Conservation (phyloP, 1,140 invertebrate species). For the Ectropis grisescens region DNA sequence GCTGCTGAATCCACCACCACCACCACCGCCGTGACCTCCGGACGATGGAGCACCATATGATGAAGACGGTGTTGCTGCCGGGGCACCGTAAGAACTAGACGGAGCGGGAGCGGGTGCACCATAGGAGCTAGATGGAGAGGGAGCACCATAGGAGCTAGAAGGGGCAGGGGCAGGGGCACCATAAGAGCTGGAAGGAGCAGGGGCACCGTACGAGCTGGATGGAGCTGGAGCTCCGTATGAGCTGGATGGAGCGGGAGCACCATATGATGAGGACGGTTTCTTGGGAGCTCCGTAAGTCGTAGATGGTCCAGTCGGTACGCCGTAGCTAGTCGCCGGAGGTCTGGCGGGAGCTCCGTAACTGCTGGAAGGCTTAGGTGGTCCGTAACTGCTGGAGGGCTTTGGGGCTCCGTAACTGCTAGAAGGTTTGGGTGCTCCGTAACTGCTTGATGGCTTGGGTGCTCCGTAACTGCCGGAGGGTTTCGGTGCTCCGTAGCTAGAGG, state of each 20-base stretch:
- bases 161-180: constrained; percentile 41
- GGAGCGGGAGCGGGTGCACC: constrained; percentile 43
- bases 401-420: constrained; percentile 27
- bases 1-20: constrained; percentile 35
- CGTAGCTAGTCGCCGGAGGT: constrained; percentile 59
- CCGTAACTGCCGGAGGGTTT: constrained; percentile 40
- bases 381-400: constrained; percentile 23
- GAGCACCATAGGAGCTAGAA: constrained; percentile 58
- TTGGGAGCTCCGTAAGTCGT: constrained; percentile 41
- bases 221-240: constrained; percentile 37
- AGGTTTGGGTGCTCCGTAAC: constrained; percentile 21
- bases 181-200: constrained; percentile 32
- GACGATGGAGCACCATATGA: constrained; percentile 44
- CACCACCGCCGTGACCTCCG: constrained; percentile 30
- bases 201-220: constrained; percentile 38
- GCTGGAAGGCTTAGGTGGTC: constrained; percentile 37
- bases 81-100: constrained; percentile 46
- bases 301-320: constrained; percentile 55
- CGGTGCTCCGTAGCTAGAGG: constrained; percentile 23
- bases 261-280: constrained; percentile 52
- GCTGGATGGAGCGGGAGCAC: constrained; percentile 37
- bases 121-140: constrained; percentile 47
- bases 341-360: constrained; percentile 65
- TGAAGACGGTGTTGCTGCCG: constrained; percentile 32
- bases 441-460: constrained; percentile 33